These are phyloP conservation scores for Pelecanus crispus DNA, from an alignment of 2,113 vertebrate genomes.

Conservation along the genomic window DNA sequence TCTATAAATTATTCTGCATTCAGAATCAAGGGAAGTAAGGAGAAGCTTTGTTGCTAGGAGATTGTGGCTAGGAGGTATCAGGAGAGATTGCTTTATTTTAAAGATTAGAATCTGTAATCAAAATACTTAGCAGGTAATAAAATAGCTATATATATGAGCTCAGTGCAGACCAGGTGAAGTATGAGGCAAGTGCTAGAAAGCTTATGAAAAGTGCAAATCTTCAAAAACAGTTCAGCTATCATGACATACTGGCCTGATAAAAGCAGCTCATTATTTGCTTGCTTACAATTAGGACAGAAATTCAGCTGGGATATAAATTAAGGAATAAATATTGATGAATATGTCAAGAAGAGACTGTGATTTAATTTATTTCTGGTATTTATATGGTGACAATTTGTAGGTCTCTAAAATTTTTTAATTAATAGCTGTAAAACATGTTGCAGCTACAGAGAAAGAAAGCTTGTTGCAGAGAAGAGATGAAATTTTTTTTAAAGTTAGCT, in stretches of 20 bases:
- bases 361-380: not conserved
- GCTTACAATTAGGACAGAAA: not conserved
- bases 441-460: not conserved
- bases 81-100: conserved; percentile 11
- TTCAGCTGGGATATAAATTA: not conserved
- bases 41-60: conserved; percentile 36
- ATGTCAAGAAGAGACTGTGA: not conserved
- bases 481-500: not conserved
- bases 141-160: not conserved
- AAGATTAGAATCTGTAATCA: conserved; percentile 22
- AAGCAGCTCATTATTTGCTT: not conserved
- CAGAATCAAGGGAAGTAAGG: not conserved
- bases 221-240: not conserved
- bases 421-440: not conserved
- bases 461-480: not conserved
- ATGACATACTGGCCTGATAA: not conserved
- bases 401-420: not conserved
- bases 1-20: not conserved
- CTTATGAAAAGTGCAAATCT: conserved; percentile 18
- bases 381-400: not conserved
- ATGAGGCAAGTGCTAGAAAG: not conserved
- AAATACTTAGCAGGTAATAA: conserved; percentile 20
- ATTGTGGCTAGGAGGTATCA: not conserved
- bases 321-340: conserved; percentile 5
- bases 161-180: not conserved